These are phyloP conservation scores for Eupithecia insigniata DNA, from an alignment of 2,888 invertebrate species.

Conservation along the genomic window DNA sequence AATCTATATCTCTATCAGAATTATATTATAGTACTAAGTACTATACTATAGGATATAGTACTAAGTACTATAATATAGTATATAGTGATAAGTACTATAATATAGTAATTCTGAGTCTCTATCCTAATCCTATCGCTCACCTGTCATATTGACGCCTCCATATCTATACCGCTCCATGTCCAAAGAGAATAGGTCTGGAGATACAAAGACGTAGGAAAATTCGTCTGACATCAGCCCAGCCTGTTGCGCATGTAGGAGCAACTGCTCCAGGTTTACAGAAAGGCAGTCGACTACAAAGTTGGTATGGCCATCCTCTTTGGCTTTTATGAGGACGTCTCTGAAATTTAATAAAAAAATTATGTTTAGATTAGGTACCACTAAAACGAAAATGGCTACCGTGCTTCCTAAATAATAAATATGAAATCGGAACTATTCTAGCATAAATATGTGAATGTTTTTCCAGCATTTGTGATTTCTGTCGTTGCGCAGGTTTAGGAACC, in stretches of 20 bases:
- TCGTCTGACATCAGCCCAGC: slow-evolving; percentile 92
- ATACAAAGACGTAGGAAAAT: slow-evolving; percentile 90
- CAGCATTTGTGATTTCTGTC: not conserved
- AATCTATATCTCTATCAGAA: too few species aligned
- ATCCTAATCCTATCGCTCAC: slow-evolving; percentile 66
- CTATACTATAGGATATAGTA: too few species aligned
- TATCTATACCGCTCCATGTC: slow-evolving; percentile 90
- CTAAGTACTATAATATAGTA: too few species aligned
- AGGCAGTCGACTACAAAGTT: slow-evolving; percentile 91
- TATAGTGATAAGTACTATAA: too few species aligned
- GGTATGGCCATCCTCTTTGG: slow-evolving; percentile 87
- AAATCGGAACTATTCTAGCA: too few species aligned
- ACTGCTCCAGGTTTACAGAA: slow-evolving; percentile 74
- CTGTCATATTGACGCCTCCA: slow-evolving; percentile 93
- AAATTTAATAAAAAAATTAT: slow-evolving; percentile 33
- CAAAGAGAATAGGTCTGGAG: slow-evolving; percentile 91
- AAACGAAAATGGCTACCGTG: not conserved
- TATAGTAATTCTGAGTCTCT: too few species aligned
- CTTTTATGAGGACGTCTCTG: slow-evolving; percentile 87
- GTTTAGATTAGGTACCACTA: not conserved
- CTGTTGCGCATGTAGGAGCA: slow-evolving; percentile 89
- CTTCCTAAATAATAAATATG: too few species aligned
- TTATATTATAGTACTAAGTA: too few species aligned
- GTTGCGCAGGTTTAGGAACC: not conserved
- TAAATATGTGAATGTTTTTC: not conserved